Evolutionary conservation across 1,140 invertebrate genomes (phyloP), one percentile per base, ranked within the genome.

Genomic region (Steinernema khuongi): DNA sequence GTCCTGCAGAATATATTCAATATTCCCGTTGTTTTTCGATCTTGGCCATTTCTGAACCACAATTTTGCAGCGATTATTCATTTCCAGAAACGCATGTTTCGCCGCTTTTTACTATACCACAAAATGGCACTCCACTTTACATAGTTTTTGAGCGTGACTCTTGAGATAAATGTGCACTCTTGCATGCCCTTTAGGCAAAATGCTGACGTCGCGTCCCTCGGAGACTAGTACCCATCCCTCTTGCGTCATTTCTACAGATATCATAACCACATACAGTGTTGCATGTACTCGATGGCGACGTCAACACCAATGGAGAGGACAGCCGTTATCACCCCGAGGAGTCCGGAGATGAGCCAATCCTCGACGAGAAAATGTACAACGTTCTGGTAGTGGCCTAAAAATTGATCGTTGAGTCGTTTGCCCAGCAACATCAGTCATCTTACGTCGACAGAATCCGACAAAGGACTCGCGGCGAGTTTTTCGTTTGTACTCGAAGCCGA

Each of bases 291-390:
- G 28, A 78, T 78, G 1, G 68, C 76, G 18, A 78, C 67, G 32
- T 78, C 77, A 29, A 78, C 74, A 26, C 60, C 70, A 44, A 78
- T 78, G 1, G 77, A 78, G 32, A 78, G 68, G 4, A 78, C 72
- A 14, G 77, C 77, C 14, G 76, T 78, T 22, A 74, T 74, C 30
- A 78, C 74, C 19, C 77, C 77, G 26, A 78, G 68, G 7, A 69
- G 36, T 0, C 67, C 77, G 1, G 71, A 74, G 36, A 78, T 60
- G 70, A 78, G 77, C 77, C 77, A 78, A 26, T 78, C 77, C 29
- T 78, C 77, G 22, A 78, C 77, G 31, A 78, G 73, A 75, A 78
- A 78, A 70, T 78, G 77, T 1, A 78, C 67, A 30, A 78, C 22
- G 66, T 78, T 78, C 31, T 74, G 69, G 72, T 70, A 77, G 19